These are phyloP conservation scores for Anthoscopus minutus DNA, from an alignment of 2,113 vertebrate genomes.

Conservation along the genomic window DNA sequence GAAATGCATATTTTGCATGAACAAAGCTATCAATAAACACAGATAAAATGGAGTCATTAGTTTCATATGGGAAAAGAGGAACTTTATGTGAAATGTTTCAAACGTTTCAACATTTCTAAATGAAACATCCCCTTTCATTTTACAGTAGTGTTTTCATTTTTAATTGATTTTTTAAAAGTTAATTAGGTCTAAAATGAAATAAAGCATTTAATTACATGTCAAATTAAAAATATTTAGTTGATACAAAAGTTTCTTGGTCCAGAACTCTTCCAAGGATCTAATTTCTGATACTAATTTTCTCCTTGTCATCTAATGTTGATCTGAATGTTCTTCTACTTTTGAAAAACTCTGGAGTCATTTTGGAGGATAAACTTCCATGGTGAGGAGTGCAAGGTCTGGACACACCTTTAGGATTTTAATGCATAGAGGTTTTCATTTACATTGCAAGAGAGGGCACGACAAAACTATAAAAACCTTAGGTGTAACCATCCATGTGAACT, in stretches of 20 bases:
- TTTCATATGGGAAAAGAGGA: background rate
- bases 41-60: background rate
- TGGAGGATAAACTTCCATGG: background rate
- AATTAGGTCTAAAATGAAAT: background rate
- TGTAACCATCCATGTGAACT: background rate
- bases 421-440: background rate
- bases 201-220: slow-evolving; percentile 9
- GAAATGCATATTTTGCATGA: background rate
- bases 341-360: background rate
- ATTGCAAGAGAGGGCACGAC: background rate
- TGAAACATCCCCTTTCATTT: background rate
- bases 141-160: background rate
- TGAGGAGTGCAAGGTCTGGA: background rate
- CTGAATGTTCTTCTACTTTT: background rate
- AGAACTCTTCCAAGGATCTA: background rate
- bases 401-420: background rate
- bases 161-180: background rate
- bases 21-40: background rate
- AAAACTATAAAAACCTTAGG: background rate
- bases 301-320: background rate
- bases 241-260: background rate
- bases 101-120: background rate
- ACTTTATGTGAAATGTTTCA: background rate
- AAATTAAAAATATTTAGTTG: background rate
- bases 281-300: slow-evolving; percentile 7